phyloP scores from a whole-genome alignment of 2,113 vertebrate genomes.

The Sus scrofa region T2T-Sscrofa CM000812.6:158218001-158218500 shows the following conservation, averaged over 20 bases:
- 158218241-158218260: neutral
- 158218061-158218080: too few species aligned
- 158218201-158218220: neutral
- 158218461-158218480: neutral
- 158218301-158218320: neutral
- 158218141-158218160: neutral
- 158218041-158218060: neutral
- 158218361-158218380: neutral
- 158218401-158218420: neutral
- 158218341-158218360: accelerated
- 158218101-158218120: neutral
- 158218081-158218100: neutral
- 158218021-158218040: neutral
- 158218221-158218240: neutral
- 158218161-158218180: neutral
- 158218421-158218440: neutral
- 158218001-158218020: neutral
- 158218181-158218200: neutral
- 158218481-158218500: neutral
- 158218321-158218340: accelerated
- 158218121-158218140: neutral
- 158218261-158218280: accelerated
- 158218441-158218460: neutral
- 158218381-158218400: neutral
- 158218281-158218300: neutral